Conservation (phyloP, 2,888 invertebrate species). For the Anodontia alba region DNA sequence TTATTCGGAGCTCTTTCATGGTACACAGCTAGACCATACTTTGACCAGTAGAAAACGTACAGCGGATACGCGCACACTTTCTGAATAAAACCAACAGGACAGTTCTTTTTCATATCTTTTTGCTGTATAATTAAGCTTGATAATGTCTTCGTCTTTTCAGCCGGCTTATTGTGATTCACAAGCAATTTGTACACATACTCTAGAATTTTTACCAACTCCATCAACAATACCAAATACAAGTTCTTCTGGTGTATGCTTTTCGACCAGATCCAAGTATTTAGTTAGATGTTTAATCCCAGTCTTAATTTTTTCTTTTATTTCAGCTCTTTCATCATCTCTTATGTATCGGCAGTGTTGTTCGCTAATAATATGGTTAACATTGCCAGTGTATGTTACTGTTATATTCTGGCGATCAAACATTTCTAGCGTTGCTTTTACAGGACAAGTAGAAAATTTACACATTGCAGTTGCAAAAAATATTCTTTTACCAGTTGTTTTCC, state of each 20-base stretch:
- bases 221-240: neutral
- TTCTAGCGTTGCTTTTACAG: neutral
- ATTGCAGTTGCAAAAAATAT: neutral
- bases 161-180: slow-evolving; percentile 1
- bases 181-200: slow-evolving; percentile 1
- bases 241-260: neutral
- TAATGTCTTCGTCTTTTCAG: neutral
- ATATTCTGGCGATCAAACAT: neutral
- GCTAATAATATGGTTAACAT: neutral
- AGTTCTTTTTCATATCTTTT: slow-evolving; percentile 1
- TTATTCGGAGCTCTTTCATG: neutral
- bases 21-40: slow-evolving; percentile 1
- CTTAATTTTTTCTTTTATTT: neutral
- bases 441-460: neutral
- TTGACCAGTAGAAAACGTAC: slow-evolving; percentile 16
- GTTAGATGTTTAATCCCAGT: neutral
- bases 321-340: neutral
- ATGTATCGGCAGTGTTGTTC: neutral
- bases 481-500: neutral
- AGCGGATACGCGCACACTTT: neutral
- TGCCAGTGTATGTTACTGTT: neutral
- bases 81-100: slow-evolving; percentile 19
- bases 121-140: neutral
- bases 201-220: slow-evolving; percentile 14
- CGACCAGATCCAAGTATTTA: neutral